Percentiles rank a stretch among this genome's conserved stretches.
phyloP scores from a whole-genome alignment of 2,888 invertebrate genomes.

The Agyllia agylla region DNA sequence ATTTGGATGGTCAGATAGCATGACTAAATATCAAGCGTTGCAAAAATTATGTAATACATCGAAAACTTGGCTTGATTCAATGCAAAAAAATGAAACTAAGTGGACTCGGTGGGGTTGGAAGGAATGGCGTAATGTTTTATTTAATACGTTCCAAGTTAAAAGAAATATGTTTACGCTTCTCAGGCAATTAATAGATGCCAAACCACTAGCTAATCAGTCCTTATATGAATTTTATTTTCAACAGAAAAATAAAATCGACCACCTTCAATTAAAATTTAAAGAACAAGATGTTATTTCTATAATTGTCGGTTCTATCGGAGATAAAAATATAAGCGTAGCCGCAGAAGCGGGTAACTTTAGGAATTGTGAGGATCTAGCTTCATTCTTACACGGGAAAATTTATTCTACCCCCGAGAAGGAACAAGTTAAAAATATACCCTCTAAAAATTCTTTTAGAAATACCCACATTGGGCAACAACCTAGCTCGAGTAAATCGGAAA shows the following conservation, averaged over 20 bases:
- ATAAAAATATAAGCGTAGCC: constrained; percentile 37
- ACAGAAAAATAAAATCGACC: constrained; percentile 69
- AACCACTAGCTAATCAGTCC: constrained; percentile 55
- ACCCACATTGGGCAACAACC: not conserved
- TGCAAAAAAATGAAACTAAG: constrained; percentile 72
- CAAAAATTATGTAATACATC: constrained; percentile 77
- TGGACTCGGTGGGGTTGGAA: constrained; percentile 78
- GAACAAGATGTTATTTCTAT: constrained; percentile 75
- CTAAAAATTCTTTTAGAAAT: constrained; percentile 8
- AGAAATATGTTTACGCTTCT: constrained; percentile 67
- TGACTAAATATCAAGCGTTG: constrained; percentile 71
- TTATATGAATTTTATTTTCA: constrained; percentile 77
- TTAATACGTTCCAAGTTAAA: constrained; percentile 70
- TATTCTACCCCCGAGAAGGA: constrained; percentile 31
- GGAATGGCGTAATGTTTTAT: constrained; percentile 75
- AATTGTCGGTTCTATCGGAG: constrained; percentile 74
- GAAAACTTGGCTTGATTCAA: constrained; percentile 77
- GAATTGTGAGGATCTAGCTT: not conserved
- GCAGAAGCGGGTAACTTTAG: not conserved
- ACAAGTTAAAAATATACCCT: not conserved
- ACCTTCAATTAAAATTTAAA: constrained; percentile 63
- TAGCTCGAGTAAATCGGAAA: not conserved
- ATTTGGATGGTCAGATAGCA: constrained; percentile 75
- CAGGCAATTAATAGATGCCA: constrained; percentile 55
- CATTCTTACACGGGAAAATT: constrained; percentile 34